These are phyloP conservation scores for Machimus rusticus DNA, from an alignment of 2,888 invertebrate species.

Conservation along the genomic window DNA sequence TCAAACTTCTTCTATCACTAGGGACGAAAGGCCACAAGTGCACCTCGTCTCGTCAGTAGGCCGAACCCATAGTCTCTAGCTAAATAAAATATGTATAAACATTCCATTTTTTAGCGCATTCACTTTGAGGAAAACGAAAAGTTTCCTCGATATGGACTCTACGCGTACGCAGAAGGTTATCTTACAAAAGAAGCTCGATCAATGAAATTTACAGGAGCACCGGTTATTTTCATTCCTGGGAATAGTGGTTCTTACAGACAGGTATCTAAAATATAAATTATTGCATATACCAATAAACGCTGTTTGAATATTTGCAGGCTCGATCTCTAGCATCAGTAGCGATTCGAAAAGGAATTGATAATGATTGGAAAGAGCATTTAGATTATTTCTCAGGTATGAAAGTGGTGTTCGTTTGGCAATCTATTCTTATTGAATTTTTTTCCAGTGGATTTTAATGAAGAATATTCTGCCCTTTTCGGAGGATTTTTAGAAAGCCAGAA, in stretches of 20 bases:
- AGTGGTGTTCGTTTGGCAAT: background rate
- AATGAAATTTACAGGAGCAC: slow-evolving; percentile 85
- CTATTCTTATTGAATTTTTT: background rate
- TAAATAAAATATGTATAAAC: slow-evolving; percentile 54
- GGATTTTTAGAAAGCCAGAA: slow-evolving; percentile 81
- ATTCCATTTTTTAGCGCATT: slow-evolving; percentile 69
- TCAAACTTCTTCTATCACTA: too few species aligned
- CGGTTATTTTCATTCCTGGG: slow-evolving; percentile 94
- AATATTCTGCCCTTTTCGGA: slow-evolving; percentile 87
- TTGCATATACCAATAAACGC: background rate
- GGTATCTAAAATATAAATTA: slow-evolving; percentile 58
- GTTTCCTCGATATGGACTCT: slow-evolving; percentile 84
- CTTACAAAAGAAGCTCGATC: slow-evolving; percentile 73
- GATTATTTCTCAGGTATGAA: slow-evolving; percentile 80
- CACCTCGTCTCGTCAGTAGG: too few species aligned
- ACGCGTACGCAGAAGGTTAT: slow-evolving; percentile 89
- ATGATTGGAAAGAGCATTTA: slow-evolving; percentile 77
- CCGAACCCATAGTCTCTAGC: too few species aligned
- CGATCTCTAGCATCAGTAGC: slow-evolving; percentile 94
- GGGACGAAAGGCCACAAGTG: too few species aligned
- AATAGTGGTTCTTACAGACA: slow-evolving; percentile 94
- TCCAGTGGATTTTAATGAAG: slow-evolving; percentile 85
- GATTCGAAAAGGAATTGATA: slow-evolving; percentile 79
- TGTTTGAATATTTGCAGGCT: slow-evolving; percentile 55
- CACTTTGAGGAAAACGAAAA: slow-evolving; percentile 68